Base-by-base conservation (phyloP, 2,888 invertebrate genomes). In the Synanthedon formicaeformis region DNA sequence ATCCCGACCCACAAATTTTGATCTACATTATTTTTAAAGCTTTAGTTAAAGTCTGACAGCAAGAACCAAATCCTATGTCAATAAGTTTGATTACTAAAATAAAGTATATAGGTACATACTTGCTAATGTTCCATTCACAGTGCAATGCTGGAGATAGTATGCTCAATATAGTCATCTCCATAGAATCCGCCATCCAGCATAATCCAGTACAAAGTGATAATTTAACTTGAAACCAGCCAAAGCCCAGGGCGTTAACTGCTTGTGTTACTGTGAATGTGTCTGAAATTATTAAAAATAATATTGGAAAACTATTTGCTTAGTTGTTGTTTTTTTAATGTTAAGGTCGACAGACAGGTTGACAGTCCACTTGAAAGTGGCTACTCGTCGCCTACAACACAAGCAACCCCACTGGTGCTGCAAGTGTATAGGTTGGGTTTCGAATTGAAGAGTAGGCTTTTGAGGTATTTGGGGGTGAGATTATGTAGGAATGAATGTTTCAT, bases 111-210 rank as follows among this genome's bases (percentile, higher is more conserved):
- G 52, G 23, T 23, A 64, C 75, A 61, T 67, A 90, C 90, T 90
- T 89, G 67, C 92, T 91, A 58, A 98, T 94, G 68, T 94, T 93
- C 98, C 98, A 98, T 75, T 96, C 95, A 78, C 98, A 98, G 71
- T 96, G 96, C 52, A 98, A 85, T 0, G 97, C 96, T 11, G 98
- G 97, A 13, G 96, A 96, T 45, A 98, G 83, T 58, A 98, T 96
- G 63, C 96, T 96, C 41, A 98, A 85, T 66, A 98, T 96, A 70
- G 97, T 98, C 96, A 98, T 98, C 85, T 98, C 98, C 97, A 98
- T 98, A 53, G 97, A 96, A 78, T 98, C 98, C 0, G 97, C 96
- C 97, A 97, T 98, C 97, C 96, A 95, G 72, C 95, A 95, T 1
- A 95, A 84, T 0, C 96, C 96, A 14, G 95, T 95, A 68, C 94